Percentiles rank a stretch among this genome's conserved stretches.
These are phyloP conservation scores for Amiota communis DNA, from an alignment of 2,888 invertebrate species.

Conservation along the genomic window DNA sequence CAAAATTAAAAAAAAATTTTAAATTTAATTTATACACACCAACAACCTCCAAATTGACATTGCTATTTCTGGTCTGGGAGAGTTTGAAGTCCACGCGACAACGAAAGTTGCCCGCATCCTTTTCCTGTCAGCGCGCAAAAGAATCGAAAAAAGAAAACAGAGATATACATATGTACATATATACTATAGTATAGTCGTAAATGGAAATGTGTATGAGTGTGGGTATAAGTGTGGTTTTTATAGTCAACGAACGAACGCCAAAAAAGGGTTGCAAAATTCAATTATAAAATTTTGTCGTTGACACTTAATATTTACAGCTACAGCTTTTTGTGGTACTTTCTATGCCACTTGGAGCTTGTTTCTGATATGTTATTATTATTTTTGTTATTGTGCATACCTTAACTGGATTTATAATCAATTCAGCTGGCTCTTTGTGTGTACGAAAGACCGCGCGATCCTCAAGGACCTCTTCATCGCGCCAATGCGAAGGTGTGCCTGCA, in stretches of 20 bases:
- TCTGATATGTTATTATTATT: not conserved
- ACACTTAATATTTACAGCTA: slow-evolving; percentile 35
- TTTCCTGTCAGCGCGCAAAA: slow-evolving; percentile 73
- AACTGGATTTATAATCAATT: slow-evolving; percentile 77
- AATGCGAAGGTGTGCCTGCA: slow-evolving; percentile 77
- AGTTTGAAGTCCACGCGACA: slow-evolving; percentile 86
- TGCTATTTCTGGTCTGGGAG: slow-evolving; percentile 83
- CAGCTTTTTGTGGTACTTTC: slow-evolving; percentile 10
- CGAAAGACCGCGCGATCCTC: slow-evolving; percentile 78
- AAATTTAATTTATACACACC: slow-evolving; percentile 76
- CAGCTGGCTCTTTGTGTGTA: slow-evolving; percentile 77
- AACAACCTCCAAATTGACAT: slow-evolving; percentile 85
- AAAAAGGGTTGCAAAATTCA: slow-evolving; percentile 44
- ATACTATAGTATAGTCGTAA: not conserved
- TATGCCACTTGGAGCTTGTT: not conserved
- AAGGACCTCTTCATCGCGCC: slow-evolving; percentile 78
- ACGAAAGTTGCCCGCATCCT: slow-evolving; percentile 82
- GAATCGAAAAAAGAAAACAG: slow-evolving; percentile 14
- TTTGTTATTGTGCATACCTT: slow-evolving; percentile 67
- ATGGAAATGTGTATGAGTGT: slow-evolving; percentile 10
- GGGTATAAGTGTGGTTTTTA: not conserved
- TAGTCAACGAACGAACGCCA: not conserved
- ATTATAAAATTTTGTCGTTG: slow-evolving; percentile 52
- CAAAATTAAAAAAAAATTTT: slow-evolving; percentile 53
- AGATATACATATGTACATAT: not conserved